A percentile compares a stretch with the other conserved stretches of the same genome.
phyloP scores from a whole-genome alignment of 2,797 vertebrate species.

The Champsocephalus esox region DNA sequence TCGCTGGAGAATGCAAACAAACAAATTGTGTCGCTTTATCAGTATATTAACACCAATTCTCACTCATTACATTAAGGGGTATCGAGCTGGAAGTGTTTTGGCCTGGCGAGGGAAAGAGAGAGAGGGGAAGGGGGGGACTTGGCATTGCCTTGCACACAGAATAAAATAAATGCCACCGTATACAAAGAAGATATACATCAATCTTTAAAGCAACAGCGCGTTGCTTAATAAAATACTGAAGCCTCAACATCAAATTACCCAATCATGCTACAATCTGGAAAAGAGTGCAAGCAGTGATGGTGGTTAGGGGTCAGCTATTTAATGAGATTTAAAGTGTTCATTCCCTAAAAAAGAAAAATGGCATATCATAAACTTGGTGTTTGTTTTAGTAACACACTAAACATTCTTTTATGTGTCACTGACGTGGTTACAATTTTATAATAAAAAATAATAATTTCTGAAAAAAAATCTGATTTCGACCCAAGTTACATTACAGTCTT shows the following conservation, averaged over 20 bases:
- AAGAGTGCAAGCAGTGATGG: not conserved
- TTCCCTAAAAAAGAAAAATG: no score
- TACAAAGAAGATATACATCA: conserved; percentile 62
- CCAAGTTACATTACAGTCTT: no score
- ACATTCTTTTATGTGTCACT: no score
- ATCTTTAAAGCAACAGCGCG: conserved; percentile 70
- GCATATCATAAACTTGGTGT: no score
- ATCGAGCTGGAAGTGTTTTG: conserved; percentile 83
- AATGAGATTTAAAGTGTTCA: no score
- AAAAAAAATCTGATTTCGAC: no score
- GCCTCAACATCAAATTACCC: conserved; percentile 36
- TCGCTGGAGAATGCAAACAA: conserved; percentile 74
- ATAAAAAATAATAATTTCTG: no score
- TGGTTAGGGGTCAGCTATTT: no score
- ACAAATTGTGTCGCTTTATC: conserved; percentile 84
- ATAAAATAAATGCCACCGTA: conserved; percentile 73
- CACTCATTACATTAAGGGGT: conserved; percentile 86
- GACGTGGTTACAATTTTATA: no score
- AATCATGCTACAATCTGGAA: conserved; percentile 32
- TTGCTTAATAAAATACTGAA: conserved; percentile 52
- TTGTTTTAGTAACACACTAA: no score
- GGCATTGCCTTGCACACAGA: conserved; percentile 75
- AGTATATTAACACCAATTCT: conserved; percentile 92
- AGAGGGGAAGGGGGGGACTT: conserved; percentile 35
- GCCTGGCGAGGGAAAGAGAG: conserved; percentile 53